Base-by-base conservation (phyloP, 2,888 invertebrate genomes). In the Eilema griseolum region DNA sequence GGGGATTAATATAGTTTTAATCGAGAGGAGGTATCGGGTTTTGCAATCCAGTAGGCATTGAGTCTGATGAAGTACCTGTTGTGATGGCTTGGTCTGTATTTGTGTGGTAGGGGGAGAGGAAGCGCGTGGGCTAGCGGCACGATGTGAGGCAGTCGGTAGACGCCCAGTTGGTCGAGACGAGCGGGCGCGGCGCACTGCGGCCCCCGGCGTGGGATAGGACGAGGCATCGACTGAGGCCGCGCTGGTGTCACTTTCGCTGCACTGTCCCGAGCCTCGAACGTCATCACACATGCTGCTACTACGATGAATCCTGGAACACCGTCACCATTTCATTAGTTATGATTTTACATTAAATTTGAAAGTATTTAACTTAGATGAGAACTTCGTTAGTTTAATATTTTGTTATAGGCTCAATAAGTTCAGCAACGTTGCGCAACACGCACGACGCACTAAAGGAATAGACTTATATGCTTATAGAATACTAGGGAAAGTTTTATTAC, bases 221-320 rank as follows among this genome's bases (percentile, higher is more conserved):
- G 95, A 10, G 96, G 95, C 74, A 96, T 87, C 63, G 96, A 90
- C 69, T 95, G 94, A 75, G 95, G 88, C 83, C 95, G 96, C 46
- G 98, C 98, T 1, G 98, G 98, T 23, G 98, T 98, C 67, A 99
- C 98, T 71, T 94, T 94, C 0, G 99, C 98, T 0, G 99, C 98
- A 75, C 98, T 98, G 92, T 99, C 99, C 4, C 99, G 96, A 0
- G 99, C 98, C 89, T 99, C 99, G 88, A 99, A 99, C n/a, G 99
- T 99, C 98, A 99, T 98, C 67, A 99, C 99, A 88, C 99, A 99
- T 0, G 99, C 99, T 41, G 99, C 98, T 28, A 99, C 99, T 59
- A 99, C 98, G 81, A 99, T 98, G 90, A 99, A 99, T 57, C 98
- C 98, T 98, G 23, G 77, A 76, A 62, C 26, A 62, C n/a, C 12